Base-by-base conservation (phyloP, 2,888 invertebrate genomes). In the Lymantria dispar region DNA sequence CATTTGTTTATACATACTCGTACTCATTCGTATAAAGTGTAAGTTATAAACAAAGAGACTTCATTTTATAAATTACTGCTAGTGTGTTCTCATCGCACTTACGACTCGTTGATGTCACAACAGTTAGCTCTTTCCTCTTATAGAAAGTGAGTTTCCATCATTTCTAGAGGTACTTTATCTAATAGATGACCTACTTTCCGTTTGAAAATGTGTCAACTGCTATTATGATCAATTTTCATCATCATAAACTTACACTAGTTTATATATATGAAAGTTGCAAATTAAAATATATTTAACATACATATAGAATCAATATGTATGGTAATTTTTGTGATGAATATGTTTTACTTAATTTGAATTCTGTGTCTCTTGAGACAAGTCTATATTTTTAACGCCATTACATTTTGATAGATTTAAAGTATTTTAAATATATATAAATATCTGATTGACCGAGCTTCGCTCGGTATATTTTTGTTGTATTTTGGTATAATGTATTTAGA, bases 181-280 rank as follows among this genome's bases (percentile, higher is more conserved):
- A 33, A 78, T 76, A 70, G 70, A 22, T 58, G 74, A 64, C 80
- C 78, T 60, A 80, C 83, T 85, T 84, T 83, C 5, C 83, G 73
- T 74, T 69, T 79, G 80, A 84, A 81, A 83, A 83, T 78, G 69
- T 68, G 72, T 71, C 60, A 67, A 5, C 22, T 22, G 5, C 70
- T 65, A 70, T 68, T 68, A 65, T 55, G 60, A 62, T 60, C 54
- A 65, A 66, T 73, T 72, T 70, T 68, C 68, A 48, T 58, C 58
- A 41, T 57, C 48, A 52, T 22, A 22, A 22, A 22, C 22, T 3
- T 22, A 22, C 5, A 22, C 22, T 22, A 22, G 22, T 22, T 22
- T 22, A 22, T 22, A 5, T 22, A 3, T 22, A 22, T 22, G 22
- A 22, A 22, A 22, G 22, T 22, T 22, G 2, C 22, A 22, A 22